A percentile compares a stretch with the other conserved stretches of the same genome.
Conservation (phyloP, 1,140 invertebrate species). For the Cyrtorhinus lividipennis region DNA sequence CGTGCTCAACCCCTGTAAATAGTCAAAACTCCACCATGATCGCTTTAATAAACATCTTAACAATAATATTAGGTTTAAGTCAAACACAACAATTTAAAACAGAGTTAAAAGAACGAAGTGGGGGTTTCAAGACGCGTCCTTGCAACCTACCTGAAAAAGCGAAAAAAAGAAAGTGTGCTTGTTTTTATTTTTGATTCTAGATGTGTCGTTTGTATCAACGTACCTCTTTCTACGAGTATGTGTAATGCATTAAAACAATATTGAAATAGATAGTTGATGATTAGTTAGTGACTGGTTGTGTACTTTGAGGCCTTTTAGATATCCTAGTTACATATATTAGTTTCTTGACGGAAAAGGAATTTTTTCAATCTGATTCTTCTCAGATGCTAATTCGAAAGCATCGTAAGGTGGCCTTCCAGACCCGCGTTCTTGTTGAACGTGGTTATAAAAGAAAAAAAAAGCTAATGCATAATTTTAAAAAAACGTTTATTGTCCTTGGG, state of each 20-base stretch:
- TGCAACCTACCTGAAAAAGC: conserved; percentile 1
- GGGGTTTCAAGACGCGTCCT: conserved; percentile 6
- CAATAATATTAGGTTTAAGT: not conserved
- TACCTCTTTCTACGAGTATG: conserved; percentile 14
- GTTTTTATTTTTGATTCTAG: conserved; percentile 16
- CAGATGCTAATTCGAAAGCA: not conserved
- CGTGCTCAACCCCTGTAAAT: not conserved
- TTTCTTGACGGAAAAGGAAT: not conserved
- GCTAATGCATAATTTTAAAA: too few species aligned
- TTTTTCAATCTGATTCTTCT: not conserved
- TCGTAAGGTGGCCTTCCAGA: conserved; percentile 15
- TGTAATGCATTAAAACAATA: too few species aligned
- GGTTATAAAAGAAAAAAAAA: not conserved
- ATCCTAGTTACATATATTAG: not conserved
- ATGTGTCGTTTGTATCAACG: conserved; percentile 15
- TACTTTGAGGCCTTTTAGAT: conserved; percentile 18
- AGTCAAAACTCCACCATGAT: not conserved
- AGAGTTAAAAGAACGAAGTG: not conserved
- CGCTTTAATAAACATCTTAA: not conserved
- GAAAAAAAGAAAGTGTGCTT: conserved; percentile 11
- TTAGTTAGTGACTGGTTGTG: conserved; percentile 17
- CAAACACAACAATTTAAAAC: not conserved
- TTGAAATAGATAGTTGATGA: not conserved
- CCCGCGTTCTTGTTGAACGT: not conserved
- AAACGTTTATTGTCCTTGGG: too few species aligned